Evolutionary conservation across 2,797 vertebrate genomes (phyloP).

Genomic region (Leptoclinus maculatus): DNA sequence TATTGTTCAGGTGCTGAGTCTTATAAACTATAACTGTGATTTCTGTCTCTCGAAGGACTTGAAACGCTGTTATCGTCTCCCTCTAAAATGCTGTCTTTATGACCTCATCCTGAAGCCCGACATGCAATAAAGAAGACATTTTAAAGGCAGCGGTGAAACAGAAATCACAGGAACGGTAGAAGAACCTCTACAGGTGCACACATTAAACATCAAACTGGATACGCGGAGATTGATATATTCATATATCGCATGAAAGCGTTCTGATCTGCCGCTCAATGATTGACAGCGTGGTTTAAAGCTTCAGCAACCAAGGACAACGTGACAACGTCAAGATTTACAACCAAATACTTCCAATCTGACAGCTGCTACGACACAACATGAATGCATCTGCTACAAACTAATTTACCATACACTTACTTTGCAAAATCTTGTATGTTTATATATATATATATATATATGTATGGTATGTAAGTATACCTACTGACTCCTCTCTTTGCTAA

Average conservation of each 20-base stretch:
- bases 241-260: neutral
- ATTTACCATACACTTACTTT: too few species aligned
- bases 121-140: neutral
- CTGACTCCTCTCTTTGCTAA: neutral
- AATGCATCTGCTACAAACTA: too few species aligned
- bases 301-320: too few species aligned
- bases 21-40: neutral
- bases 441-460: too few species aligned
- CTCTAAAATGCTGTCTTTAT: neutral
- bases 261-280: neutral
- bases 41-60: neutral
- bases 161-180: neutral
- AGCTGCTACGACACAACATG: too few species aligned
- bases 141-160: neutral
- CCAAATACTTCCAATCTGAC: too few species aligned
- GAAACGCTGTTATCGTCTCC: neutral
- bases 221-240: too few species aligned
- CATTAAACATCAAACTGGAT: neutral
- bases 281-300: too few species aligned
- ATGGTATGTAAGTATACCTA: too few species aligned
- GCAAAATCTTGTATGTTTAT: too few species aligned
- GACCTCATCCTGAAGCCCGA: neutral
- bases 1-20: neutral
- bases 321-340: too few species aligned
- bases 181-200: neutral